A percentile compares a stretch with the other conserved stretches of the same genome.
phyloP scores from a whole-genome alignment of 2,797 vertebrate species.

The Megaceryle alcyon region DNA sequence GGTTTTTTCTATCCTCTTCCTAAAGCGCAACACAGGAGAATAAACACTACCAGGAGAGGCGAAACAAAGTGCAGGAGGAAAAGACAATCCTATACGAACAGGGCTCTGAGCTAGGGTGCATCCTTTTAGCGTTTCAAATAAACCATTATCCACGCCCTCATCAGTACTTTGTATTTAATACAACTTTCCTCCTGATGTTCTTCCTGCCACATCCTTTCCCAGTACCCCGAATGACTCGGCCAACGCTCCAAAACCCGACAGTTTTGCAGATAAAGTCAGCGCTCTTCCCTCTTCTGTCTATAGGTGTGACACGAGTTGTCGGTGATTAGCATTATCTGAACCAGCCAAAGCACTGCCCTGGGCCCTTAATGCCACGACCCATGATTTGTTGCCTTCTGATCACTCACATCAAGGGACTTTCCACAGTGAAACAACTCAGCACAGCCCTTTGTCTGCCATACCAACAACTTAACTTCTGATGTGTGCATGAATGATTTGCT shows the following conservation, averaged over 20 bases:
- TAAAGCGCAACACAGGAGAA: neutral
- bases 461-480: neutral
- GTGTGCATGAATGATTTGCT: neutral
- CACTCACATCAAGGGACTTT: neutral
- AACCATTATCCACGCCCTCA: neutral
- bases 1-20: neutral
- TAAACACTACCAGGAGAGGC: neutral
- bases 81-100: neutral
- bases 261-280: neutral
- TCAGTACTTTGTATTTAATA: neutral
- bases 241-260: neutral
- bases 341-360: neutral
- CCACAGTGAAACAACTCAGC: neutral
- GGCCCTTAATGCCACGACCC: accelerated
- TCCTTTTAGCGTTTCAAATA: neutral
- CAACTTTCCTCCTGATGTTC: neutral
- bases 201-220: neutral
- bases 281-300: neutral
- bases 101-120: neutral
- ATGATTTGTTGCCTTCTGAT: neutral
- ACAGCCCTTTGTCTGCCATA: neutral
- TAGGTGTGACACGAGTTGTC: neutral
- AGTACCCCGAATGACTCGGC: neutral
- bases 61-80: neutral
- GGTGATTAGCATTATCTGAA: neutral